Conservation (phyloP, 2,113 vertebrate species). For the Xiphophorus maculatus region DNA sequence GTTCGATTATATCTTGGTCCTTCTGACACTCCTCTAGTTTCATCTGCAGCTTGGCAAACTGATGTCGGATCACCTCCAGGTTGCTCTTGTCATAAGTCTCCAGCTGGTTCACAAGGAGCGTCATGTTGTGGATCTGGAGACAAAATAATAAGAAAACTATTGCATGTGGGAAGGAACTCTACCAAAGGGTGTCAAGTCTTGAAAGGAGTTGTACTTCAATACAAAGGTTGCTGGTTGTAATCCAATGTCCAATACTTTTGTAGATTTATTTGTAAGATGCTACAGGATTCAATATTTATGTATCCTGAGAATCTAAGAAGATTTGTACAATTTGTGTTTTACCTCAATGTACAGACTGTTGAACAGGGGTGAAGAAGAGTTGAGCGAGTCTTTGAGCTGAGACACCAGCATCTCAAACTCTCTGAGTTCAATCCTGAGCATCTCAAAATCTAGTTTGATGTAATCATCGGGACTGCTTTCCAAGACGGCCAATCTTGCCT, state of each 20-base stretch:
- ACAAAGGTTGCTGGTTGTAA: neutral
- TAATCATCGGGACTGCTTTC: slow-evolving; percentile 64
- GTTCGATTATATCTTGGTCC: slow-evolving; percentile 61
- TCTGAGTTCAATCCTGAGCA: slow-evolving; percentile 72
- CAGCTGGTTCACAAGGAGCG: slow-evolving; percentile 75
- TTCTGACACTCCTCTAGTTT: slow-evolving; percentile 78
- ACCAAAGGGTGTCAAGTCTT: neutral
- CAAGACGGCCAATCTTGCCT: slow-evolving; percentile 46
- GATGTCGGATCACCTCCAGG: slow-evolving; percentile 73
- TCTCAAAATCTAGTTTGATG: slow-evolving; percentile 78
- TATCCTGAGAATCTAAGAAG: neutral
- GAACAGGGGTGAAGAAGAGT: slow-evolving; percentile 68
- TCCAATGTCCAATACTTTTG: neutral
- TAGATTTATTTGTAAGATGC: neutral
- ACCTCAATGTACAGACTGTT: slow-evolving; percentile 74
- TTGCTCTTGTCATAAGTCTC: slow-evolving; percentile 79
- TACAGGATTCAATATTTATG: neutral
- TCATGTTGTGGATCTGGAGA: slow-evolving; percentile 79
- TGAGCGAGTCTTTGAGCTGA: slow-evolving; percentile 72
- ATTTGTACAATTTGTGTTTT: slow-evolving; percentile 6
- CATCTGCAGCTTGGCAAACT: slow-evolving; percentile 78
- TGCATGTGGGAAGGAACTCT: neutral
- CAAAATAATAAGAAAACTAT: neutral
- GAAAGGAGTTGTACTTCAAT: neutral
- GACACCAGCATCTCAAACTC: slow-evolving; percentile 73